Base-by-base conservation (phyloP, 2,888 invertebrate species). In the Epistrophella euchroma region DNA sequence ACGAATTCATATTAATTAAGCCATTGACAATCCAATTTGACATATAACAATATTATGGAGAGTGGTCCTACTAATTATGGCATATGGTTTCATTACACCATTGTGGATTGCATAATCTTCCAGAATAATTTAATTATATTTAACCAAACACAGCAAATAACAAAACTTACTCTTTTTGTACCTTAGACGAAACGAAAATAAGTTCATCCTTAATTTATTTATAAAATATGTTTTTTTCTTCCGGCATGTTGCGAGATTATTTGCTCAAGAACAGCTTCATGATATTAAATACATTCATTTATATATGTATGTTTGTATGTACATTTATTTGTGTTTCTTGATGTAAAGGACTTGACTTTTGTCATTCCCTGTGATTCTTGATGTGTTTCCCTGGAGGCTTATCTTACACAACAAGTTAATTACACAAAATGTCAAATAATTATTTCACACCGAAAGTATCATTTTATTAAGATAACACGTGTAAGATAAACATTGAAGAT, bases 371-470 rank as follows among this genome's bases (percentile, higher is more conserved):
- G 35, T 64, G 45, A 64, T 28, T 45, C 17, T 64, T 47, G 66
- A 68, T 68, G 66, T 50, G 50, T 50, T 50, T 68, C 50, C 66
- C 66, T 68, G 32, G 66, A 50, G 66, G 66, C 66, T 68, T 68
- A 68, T 68, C 66, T 35, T 50, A 50, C 13, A 47, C 64, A 64
- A 64, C 47, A 45, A 64, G 28, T 45, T 64, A 64, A 64, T 47
- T 64, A 64, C 32, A 64, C 32, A 47, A 45, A 60, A 60, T 43
- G 43, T 43, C 43, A 43, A 43, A 43, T 43, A n/a, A 32, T 32
- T 32, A 32, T 50, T 50, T 68, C 66, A 50, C 66, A 68, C 66
- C 66, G 35, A 68, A 68, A 68, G 66, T 68, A 68, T 68, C 66
- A 68, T 68, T 50, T 68, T 37, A 50, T 50, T 50, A 68, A 22